Evolutionary conservation across 2,888 invertebrate species (phyloP).

Genomic region (Gymnosoma rotundatum): DNA sequence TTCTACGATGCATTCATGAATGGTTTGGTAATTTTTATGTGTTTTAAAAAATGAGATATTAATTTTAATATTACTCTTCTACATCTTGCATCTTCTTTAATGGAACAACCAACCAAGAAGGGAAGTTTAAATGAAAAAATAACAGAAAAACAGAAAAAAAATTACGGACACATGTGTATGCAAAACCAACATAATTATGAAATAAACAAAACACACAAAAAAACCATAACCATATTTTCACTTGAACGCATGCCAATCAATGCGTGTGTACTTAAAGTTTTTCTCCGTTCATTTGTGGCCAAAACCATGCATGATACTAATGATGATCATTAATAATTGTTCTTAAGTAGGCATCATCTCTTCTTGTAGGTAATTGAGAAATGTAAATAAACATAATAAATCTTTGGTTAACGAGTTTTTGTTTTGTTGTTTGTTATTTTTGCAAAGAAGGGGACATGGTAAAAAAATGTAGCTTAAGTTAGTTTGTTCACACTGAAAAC

Average conservation of each 20-base stretch:
- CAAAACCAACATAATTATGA: conserved; percentile 39
- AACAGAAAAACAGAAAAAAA: conserved; percentile 24
- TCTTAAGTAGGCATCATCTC: conserved; percentile 56
- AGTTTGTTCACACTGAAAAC: conserved; percentile 14
- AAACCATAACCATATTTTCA: conserved; percentile 67
- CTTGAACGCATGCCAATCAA: conserved; percentile 75
- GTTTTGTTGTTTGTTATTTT: too few relatives aligned
- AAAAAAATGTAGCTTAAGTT: background rate
- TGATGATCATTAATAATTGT: conserved; percentile 21
- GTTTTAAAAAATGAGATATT: conserved; percentile 63
- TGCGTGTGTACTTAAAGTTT: conserved; percentile 48
- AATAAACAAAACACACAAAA: background rate
- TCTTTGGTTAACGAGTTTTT: conserved; percentile 64
- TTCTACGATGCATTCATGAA: conserved; percentile 33
- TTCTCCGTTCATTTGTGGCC: conserved; percentile 53
- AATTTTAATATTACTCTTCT: conserved; percentile 48
- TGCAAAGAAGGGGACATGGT: conserved; percentile 11
- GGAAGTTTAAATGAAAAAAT: conserved; percentile 27
- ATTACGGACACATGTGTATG: conserved; percentile 55
- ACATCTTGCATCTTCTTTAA: conserved; percentile 36
- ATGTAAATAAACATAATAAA: conserved; percentile 68
- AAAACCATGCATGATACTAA: conserved; percentile 23
- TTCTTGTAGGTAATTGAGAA: conserved; percentile 64
- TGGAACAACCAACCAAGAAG: conserved; percentile 39
- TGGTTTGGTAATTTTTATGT: conserved; percentile 54